phyloP scores from a whole-genome alignment of 2,797 vertebrate species.

The Danio kyathit region DNA sequence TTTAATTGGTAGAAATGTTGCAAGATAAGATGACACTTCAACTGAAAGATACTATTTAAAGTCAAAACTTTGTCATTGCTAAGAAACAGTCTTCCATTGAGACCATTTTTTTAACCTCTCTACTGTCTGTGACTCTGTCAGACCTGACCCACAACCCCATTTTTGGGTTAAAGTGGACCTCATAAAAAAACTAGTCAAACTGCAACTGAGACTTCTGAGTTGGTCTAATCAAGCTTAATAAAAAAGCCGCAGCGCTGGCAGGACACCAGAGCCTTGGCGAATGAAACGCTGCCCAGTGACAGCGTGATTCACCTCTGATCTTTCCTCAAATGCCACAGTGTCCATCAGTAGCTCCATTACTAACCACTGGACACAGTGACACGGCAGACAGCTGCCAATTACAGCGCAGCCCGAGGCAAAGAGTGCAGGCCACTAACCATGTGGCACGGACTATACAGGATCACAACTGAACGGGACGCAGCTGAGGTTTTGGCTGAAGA shows the following conservation, averaged over 20 bases:
- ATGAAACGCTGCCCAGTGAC: conserved; percentile 46
- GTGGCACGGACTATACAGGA: conserved; percentile 17
- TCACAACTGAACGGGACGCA: background rate
- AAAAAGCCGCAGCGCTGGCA: conserved; percentile 38
- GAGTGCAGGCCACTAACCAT: conserved; percentile 41
- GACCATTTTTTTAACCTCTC: background rate
- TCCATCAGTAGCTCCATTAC: conserved; percentile 59
- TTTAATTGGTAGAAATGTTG: no score
- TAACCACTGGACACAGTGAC: conserved; percentile 66
- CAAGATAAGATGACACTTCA: no score
- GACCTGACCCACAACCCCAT: background rate
- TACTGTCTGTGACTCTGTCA: background rate
- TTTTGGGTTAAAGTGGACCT: background rate
- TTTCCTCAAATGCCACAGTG: conserved; percentile 60
- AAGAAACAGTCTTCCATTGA: no score
- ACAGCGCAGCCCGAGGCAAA: conserved; percentile 72
- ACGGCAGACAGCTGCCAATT: conserved; percentile 78
- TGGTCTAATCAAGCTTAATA: conserved; percentile 38
- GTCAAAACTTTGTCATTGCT: no score
- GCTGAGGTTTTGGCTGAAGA: conserved; percentile 29
- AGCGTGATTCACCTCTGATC: conserved; percentile 72
- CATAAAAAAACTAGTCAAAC: background rate
- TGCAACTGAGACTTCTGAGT: background rate
- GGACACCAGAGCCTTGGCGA: conserved; percentile 14
- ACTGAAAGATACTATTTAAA: no score